phyloP scores from a whole-genome alignment of 2,797 vertebrate genomes.

The Myiothlypis chrysogaster region DNA sequence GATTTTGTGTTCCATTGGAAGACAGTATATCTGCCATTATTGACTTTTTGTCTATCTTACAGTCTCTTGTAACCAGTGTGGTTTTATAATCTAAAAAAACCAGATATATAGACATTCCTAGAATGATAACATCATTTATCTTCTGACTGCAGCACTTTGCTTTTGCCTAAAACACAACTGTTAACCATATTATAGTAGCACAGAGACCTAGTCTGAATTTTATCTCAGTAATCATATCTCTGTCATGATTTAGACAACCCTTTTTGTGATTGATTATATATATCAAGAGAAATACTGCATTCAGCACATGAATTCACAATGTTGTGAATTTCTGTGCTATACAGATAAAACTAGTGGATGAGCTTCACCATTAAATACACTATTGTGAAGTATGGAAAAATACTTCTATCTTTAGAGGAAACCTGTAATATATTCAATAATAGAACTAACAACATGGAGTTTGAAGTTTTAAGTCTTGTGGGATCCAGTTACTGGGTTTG shows the following conservation, averaged over 20 bases:
- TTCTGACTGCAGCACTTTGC: neutral
- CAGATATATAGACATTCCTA: neutral
- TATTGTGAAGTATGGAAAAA: neutral
- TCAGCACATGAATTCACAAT: neutral
- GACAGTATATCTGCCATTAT: neutral
- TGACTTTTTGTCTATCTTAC: neutral
- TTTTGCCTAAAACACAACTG: neutral
- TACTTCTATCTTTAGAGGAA: neutral
- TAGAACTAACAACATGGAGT: neutral
- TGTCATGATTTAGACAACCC: neutral
- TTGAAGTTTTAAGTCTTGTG: neutral
- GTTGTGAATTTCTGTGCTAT: neutral
- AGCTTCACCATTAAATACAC: neutral
- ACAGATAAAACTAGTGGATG: neutral
- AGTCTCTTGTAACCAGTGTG: neutral
- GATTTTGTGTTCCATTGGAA: neutral
- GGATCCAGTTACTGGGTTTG: neutral
- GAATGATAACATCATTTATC: neutral
- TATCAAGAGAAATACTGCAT: neutral
- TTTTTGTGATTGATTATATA: neutral
- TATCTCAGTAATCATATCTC: neutral
- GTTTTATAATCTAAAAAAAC: neutral
- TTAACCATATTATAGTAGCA: neutral
- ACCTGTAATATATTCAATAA: neutral
- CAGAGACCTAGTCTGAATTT: neutral